Evolutionary conservation across 2,797 vertebrate species (phyloP).

Genomic region (Hyperoplus immaculatus): DNA sequence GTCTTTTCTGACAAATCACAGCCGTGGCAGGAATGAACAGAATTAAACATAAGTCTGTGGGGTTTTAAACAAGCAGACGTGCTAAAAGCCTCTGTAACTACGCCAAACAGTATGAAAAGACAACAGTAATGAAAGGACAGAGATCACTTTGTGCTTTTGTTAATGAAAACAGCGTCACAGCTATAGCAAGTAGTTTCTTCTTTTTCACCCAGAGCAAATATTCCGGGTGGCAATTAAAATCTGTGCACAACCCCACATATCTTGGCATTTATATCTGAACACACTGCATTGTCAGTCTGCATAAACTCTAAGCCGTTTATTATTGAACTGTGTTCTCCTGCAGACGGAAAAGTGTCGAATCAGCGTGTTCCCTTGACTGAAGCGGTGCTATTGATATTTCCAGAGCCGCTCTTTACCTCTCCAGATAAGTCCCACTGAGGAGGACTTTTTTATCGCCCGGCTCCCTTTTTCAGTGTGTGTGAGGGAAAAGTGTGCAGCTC

Average conservation of each 20-base stretch:
- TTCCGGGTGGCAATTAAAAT: constrained; percentile 47
- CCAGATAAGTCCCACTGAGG: constrained; percentile 64
- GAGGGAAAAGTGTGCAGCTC: constrained; percentile 17
- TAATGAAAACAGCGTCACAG: constrained; percentile 18
- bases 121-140: constrained; percentile 38
- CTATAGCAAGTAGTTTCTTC: constrained; percentile 12
- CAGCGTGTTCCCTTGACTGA: constrained; percentile 72
- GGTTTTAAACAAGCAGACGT: constrained; percentile 62
- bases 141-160: constrained; percentile 15
- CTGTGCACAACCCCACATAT: constrained; percentile 25
- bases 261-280: constrained; percentile 49
- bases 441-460: constrained; percentile 58
- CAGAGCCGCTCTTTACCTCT: constrained; percentile 61
- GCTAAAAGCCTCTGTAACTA: constrained; percentile 49
- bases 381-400: constrained; percentile 78
- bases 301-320: constrained; percentile 69
- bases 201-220: constrained; percentile 37
- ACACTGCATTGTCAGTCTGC: constrained; percentile 60
- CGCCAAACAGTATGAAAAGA: constrained; percentile 41
- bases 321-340: constrained; percentile 75
- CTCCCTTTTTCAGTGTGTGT: constrained; percentile 36
- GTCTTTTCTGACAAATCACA: constrained; percentile 63
- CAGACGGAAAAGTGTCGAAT: constrained; percentile 73
- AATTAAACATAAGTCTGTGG: constrained; percentile 63
- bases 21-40: constrained; percentile 51